Percentiles rank a stretch among this genome's conserved stretches.
These are phyloP conservation scores for Cyrtonyx montezumae DNA, from an alignment of 2,113 vertebrate genomes.

Conservation along the genomic window DNA sequence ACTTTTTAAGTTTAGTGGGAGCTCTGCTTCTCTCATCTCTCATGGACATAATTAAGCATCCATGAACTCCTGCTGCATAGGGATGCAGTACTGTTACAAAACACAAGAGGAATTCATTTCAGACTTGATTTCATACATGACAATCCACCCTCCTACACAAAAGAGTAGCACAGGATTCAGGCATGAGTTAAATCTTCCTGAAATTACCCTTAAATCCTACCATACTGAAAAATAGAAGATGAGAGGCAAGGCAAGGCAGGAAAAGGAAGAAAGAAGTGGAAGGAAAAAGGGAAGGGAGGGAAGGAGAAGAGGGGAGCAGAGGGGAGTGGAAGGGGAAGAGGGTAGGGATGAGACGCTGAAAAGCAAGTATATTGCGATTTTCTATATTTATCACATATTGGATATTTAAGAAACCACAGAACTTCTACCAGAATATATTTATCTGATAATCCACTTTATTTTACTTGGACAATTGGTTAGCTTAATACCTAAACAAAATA, in stretches of 20 bases:
- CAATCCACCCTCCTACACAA: background rate
- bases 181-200: background rate
- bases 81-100: background rate
- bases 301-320: background rate
- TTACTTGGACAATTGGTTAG: background rate
- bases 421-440: background rate
- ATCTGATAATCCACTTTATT: background rate
- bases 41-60: background rate
- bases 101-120: background rate
- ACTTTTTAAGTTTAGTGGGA: background rate
- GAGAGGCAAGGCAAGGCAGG: no score
- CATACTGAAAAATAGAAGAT: no score
- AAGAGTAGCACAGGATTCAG: background rate
- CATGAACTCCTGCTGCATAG: background rate
- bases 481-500: background rate
- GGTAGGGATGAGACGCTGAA: background rate
- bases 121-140: background rate
- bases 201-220: background rate
- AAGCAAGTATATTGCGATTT: accelerated
- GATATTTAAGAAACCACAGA: background rate
- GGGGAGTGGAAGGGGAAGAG: background rate
- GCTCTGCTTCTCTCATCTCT: background rate
- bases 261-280: background rate
- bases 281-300: background rate
- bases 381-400: background rate